phyloP scores from a whole-genome alignment of 2,113 vertebrate species.

The Percopsis transmontana region DNA sequence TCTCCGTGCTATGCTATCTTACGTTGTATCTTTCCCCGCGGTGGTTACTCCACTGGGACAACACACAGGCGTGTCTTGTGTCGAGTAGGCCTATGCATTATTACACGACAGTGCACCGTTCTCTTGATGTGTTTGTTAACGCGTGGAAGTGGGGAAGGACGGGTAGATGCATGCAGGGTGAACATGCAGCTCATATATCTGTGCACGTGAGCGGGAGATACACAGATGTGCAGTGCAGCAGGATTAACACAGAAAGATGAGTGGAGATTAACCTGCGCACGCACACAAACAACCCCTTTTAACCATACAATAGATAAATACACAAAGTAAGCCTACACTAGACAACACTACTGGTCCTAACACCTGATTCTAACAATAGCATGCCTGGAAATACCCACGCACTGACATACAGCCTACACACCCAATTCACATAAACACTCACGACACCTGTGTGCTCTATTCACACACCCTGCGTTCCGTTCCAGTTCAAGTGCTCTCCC shows the following conservation, averaged over 20 bases:
- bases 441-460: slow-evolving; percentile 6
- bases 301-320: slow-evolving; percentile 10
- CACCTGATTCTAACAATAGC: not conserved
- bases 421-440: slow-evolving; percentile 3
- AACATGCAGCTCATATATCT: slow-evolving; percentile 65
- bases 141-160: slow-evolving; percentile 1
- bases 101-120: not conserved
- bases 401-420: not conserved
- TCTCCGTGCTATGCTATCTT: too few species aligned
- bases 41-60: too few species aligned
- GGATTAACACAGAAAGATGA: slow-evolving; percentile 69
- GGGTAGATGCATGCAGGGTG: slow-evolving; percentile 46
- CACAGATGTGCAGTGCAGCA: slow-evolving; percentile 65
- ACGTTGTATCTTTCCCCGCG: too few species aligned
- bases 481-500: slow-evolving; percentile 19
- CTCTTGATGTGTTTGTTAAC: not conserved
- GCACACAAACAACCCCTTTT: slow-evolving; percentile 15
- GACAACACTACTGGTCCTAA: not conserved
- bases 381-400: not conserved
- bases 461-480: slow-evolving; percentile 21
- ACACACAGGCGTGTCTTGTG: too few species aligned
- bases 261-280: slow-evolving; percentile 43
- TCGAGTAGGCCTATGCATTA: too few species aligned
- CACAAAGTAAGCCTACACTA: slow-evolving; percentile 2
- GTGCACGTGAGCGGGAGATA: slow-evolving; percentile 62